Conservation (phyloP, 2,797 vertebrate species). For the Ctenopoma kingsleyae region DNA sequence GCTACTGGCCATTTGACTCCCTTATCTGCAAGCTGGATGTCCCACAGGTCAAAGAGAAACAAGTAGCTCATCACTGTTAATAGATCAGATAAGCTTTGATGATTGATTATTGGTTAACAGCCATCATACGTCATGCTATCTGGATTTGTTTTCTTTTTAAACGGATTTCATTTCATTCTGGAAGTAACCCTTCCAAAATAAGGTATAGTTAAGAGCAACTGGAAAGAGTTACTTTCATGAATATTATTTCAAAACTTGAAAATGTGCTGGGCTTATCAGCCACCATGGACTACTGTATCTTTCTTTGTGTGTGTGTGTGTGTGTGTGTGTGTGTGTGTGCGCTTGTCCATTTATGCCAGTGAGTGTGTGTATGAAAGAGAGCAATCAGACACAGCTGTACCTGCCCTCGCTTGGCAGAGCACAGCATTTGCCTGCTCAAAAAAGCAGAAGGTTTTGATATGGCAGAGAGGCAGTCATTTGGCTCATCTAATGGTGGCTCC, state of each 20-base stretch:
- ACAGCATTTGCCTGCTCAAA: constrained; percentile 69
- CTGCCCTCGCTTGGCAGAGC: constrained; percentile 73
- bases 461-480: constrained; percentile 76
- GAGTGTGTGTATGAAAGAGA: constrained; percentile 33
- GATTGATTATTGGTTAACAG: constrained; percentile 48
- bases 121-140: constrained; percentile 14
- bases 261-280: constrained; percentile 16
- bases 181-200: background rate
- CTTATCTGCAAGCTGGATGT: constrained; percentile 62
- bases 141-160: constrained; percentile 17
- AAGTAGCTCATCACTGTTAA: constrained; percentile 56
- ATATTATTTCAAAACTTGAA: constrained; percentile 36
- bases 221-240: constrained; percentile 19
- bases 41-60: constrained; percentile 50
- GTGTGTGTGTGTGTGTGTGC: constrained; percentile 6
- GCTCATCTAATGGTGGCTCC: constrained; percentile 77
- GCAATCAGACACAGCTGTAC: constrained; percentile 76
- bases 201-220: background rate
- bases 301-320: constrained; percentile 12
- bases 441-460: constrained; percentile 79
- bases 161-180: constrained; percentile 7
- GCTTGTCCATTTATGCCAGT: constrained; percentile 4
- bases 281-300: constrained; percentile 14
- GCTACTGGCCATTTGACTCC: constrained; percentile 55
- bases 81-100: constrained; percentile 49